Conservation (phyloP, 1,140 invertebrate genomes). For the Patella vulgata region DNA sequence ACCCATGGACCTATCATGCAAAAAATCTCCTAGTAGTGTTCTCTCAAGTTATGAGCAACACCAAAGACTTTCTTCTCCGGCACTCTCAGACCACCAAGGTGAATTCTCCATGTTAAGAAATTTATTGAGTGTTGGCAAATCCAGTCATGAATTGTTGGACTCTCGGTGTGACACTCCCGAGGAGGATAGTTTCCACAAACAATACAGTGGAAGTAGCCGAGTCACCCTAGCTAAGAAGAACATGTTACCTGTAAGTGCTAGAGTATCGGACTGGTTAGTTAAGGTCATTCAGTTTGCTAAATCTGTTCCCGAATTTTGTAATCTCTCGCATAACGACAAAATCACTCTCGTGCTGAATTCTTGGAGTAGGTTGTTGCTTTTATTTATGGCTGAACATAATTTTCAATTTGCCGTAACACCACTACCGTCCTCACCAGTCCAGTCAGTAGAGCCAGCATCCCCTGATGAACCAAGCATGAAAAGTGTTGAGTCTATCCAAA, state of each 20-base stretch:
- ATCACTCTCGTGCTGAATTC: conserved; percentile 58
- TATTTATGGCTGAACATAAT: conserved; percentile 64
- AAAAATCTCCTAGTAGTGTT: background rate
- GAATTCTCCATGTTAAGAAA: conserved; percentile 41
- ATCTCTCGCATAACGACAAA: conserved; percentile 59
- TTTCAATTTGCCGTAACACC: conserved; percentile 64
- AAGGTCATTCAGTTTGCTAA: conserved; percentile 62
- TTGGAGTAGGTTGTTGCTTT: conserved; percentile 58
- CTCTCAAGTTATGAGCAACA: too few species aligned
- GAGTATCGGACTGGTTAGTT: conserved; percentile 64
- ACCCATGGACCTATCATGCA: conserved; percentile 46
- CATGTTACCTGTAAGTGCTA: conserved; percentile 59
- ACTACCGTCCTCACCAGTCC: conserved; percentile 20
- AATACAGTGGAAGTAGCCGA: conserved; percentile 40
- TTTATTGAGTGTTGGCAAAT: conserved; percentile 36
- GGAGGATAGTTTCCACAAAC: conserved; percentile 11
- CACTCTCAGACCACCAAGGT: background rate
- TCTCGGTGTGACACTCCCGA: background rate
- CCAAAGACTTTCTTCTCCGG: too few species aligned
- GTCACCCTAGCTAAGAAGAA: conserved; percentile 65
- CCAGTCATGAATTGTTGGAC: background rate
- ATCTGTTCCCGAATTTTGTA: conserved; percentile 58
- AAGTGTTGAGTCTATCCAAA: conserved; percentile 58
- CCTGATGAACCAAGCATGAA: conserved; percentile 63
- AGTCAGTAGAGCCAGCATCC: conserved; percentile 19